Base-by-base conservation (phyloP, 2,797 vertebrate genomes). In the Sebastes vulpes region DNA sequence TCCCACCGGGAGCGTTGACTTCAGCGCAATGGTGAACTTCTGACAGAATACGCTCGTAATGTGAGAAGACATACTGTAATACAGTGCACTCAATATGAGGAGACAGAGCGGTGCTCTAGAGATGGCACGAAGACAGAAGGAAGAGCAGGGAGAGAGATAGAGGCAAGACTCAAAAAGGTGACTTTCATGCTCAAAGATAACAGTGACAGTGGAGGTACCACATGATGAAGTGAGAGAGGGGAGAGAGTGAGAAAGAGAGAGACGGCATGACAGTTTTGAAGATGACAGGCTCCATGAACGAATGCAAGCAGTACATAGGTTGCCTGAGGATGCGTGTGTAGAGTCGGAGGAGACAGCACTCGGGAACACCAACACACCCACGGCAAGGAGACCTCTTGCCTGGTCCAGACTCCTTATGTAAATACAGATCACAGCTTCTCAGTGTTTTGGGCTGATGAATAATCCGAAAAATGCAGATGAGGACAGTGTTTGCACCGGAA, bases 331-430 rank as follows among this genome's bases (percentile, higher is more conserved):
- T 18, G 74, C 4, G 2, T 69, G 64, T 83, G 56, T 72, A 6
- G 46, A 89, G 82, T 91, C 79, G 77, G 77, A 82, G 70, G 87
- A 90, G 83, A 88, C 65, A 74, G 72, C 63, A 50, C 81, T 83
- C 6, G 16, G 54, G 65, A 76, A 78, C 83, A 78, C 61, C 80
- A 88, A 70, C 81, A 81, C 68, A 85, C 92, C 89, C 25, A 29
- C 81, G 92, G 90, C 92, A 92, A 95, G 90, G 94, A 90, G 89
- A 90, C 72, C 74, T 75, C 77, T 84, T 71, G 77, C 79, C 69
- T 77, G 74, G 69, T 90, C 84, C 80, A 92, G 52, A 76, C 80
- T 86, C 73, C 69, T 85, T 87, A 91, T 92, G 88, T 85, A 91
- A 92, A 93, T 92, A 57, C 82, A 89, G 54, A 85, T 86, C 89